Percentiles rank a stretch among this genome's conserved stretches.
Evolutionary conservation across 2,797 vertebrate genomes (phyloP).

Genomic region (Amphiprion clarkii): DNA sequence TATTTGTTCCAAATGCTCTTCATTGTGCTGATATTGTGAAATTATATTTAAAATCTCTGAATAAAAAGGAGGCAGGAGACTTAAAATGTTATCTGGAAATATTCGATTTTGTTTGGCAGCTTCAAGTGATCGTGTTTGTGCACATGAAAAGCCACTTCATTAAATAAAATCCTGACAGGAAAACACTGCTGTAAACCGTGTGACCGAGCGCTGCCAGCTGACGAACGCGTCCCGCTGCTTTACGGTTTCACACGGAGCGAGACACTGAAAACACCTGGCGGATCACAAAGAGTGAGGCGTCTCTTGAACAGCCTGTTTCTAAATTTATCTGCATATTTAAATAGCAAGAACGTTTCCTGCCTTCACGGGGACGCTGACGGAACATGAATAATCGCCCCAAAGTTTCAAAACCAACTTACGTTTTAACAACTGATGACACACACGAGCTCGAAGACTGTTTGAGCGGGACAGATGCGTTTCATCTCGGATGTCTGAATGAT

Average conservation of each 20-base stretch:
- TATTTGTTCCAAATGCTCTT: not conserved
- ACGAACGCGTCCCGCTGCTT: slow-evolving; percentile 47
- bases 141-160: slow-evolving; percentile 37
- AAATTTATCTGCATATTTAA: slow-evolving; percentile 67
- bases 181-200: slow-evolving; percentile 23
- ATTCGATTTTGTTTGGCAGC: slow-evolving; percentile 6
- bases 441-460: slow-evolving; percentile 47
- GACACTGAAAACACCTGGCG: slow-evolving; percentile 62
- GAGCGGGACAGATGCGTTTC: slow-evolving; percentile 61
- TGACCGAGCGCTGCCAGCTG: slow-evolving; percentile 46
- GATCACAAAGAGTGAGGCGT: slow-evolving; percentile 53
- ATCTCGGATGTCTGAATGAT: slow-evolving; percentile 65
- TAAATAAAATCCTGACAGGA: slow-evolving; percentile 43
- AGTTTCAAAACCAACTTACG: slow-evolving; percentile 54
- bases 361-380: slow-evolving; percentile 40
- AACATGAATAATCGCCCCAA: slow-evolving; percentile 54
- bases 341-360: slow-evolving; percentile 40
- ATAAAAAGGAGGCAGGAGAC: not conserved
- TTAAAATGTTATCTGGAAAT: not conserved
- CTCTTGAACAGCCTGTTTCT: slow-evolving; percentile 66
- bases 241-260: slow-evolving; percentile 38
- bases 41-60: slow-evolving; percentile 5
- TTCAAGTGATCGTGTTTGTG: slow-evolving; percentile 4
- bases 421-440: slow-evolving; percentile 56
- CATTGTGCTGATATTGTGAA: not conserved